A percentile compares a stretch with the other conserved stretches of the same genome.
These are phyloP conservation scores for Tenrec ecaudatus DNA, from an alignment of 2,113 vertebrate species.

Conservation along the genomic window DNA sequence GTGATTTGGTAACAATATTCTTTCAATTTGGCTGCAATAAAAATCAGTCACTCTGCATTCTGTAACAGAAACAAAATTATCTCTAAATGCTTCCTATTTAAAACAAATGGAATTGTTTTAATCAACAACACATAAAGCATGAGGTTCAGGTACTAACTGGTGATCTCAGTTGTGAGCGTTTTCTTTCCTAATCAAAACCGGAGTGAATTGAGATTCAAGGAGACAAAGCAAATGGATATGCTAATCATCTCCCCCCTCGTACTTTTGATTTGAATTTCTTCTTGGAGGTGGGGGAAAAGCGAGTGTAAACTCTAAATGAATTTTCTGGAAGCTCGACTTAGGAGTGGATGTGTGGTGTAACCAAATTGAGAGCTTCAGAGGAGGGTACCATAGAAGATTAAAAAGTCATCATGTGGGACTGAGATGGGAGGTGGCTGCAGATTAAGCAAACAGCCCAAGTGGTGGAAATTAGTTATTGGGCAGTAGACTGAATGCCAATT, in stretches of 20 bases:
- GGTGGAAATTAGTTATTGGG: background rate
- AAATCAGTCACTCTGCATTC: background rate
- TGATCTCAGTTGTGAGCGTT: background rate
- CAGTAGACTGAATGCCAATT: background rate
- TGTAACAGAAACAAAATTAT: slow-evolving; percentile 15
- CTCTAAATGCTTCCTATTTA: slow-evolving; percentile 11
- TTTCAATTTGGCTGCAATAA: background rate
- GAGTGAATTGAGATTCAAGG: background rate
- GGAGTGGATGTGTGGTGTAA: background rate
- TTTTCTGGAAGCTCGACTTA: background rate
- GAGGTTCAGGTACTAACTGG: background rate
- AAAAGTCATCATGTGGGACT: background rate
- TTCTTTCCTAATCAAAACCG: background rate
- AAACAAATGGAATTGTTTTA: background rate
- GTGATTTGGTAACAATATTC: background rate
- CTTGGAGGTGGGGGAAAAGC: background rate
- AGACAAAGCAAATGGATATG: background rate
- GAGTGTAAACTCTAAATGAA: background rate
- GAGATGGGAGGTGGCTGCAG: too few relatives aligned
- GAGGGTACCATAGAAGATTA: background rate
- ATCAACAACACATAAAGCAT: background rate
- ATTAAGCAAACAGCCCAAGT: background rate
- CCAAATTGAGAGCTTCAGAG: background rate
- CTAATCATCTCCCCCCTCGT: background rate
- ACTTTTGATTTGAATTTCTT: background rate